Evolutionary conservation across 2,797 vertebrate genomes (phyloP).

Genomic region (Ptychobarbus kaznakovi): DNA sequence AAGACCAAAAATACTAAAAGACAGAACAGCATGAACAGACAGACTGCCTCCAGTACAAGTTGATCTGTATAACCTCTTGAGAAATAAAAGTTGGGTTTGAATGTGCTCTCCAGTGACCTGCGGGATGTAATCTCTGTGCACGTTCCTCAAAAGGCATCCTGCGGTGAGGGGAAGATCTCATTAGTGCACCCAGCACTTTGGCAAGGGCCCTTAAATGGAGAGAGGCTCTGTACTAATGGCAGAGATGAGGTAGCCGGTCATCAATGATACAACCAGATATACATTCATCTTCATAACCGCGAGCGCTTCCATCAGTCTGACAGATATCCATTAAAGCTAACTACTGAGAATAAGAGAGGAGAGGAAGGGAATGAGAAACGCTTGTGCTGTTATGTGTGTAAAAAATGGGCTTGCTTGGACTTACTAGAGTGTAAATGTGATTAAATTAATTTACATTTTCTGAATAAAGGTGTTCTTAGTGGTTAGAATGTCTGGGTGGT

Average conservation of each 20-base stretch:
- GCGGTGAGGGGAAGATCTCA: conserved; percentile 35
- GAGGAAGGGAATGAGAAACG: background rate
- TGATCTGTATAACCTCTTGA: background rate
- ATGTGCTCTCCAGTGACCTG: background rate
- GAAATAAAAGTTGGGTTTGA: background rate
- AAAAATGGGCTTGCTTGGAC: background rate
- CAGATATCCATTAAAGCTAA: conserved; percentile 43
- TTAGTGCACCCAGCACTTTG: conserved; percentile 16
- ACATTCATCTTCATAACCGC: conserved; percentile 48
- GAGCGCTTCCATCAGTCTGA: conserved; percentile 32
- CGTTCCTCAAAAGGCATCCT: background rate
- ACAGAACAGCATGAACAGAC: background rate
- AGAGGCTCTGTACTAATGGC: conserved; percentile 1
- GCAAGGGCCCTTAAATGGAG: conserved; percentile 19
- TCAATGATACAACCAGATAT: conserved; percentile 22
- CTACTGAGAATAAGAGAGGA: conserved; percentile 22
- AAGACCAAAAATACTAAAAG: background rate
- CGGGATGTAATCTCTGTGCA: background rate
- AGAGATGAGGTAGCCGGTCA: conserved; percentile 38
- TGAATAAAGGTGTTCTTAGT: background rate
- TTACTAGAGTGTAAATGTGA: background rate
- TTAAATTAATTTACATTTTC: background rate
- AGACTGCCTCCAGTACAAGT: background rate
- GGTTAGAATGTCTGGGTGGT: background rate
- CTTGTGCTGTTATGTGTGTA: conserved; percentile 8